Evolutionary conservation across 1,140 invertebrate genomes (phyloP).

Genomic region (Stratiolaelaps scimitus): DNA sequence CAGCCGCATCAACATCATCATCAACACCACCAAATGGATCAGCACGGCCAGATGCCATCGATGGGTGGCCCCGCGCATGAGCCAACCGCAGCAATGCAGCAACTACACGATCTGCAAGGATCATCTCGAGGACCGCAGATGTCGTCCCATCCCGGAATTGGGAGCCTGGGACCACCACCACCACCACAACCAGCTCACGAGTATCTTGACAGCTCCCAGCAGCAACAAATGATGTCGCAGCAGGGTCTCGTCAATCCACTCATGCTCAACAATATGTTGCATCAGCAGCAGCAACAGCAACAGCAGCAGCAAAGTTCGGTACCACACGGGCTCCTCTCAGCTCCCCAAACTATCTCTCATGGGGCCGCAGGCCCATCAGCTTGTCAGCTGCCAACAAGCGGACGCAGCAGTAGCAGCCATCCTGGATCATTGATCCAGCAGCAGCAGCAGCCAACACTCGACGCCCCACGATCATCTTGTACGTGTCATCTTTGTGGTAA

Average conservation of each 20-base stretch:
- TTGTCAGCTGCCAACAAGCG: neutral
- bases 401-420: conserved; percentile 5
- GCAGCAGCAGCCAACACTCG: conserved; percentile 21
- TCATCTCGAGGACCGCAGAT: no score
- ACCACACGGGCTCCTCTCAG: neutral
- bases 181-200: conserved; percentile 18
- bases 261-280: neutral
- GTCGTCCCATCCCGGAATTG: no score
- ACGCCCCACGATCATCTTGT: conserved; percentile 34
- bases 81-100: no score
- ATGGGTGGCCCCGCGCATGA: neutral
- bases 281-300: neutral
- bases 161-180: no score
- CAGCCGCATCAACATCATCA: no score
- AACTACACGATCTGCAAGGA: no score
- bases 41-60: neutral
- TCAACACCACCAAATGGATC: neutral
- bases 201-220: conserved; percentile 8
- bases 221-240: neutral
- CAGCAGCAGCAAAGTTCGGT: neutral
- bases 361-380: neutral
- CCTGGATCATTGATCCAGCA: no score
- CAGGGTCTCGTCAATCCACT: neutral
- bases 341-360: neutral
- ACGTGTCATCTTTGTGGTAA: conserved; percentile 37